Evolutionary conservation across 2,113 vertebrate species (phyloP).

Genomic region (Macquaria australasica): DNA sequence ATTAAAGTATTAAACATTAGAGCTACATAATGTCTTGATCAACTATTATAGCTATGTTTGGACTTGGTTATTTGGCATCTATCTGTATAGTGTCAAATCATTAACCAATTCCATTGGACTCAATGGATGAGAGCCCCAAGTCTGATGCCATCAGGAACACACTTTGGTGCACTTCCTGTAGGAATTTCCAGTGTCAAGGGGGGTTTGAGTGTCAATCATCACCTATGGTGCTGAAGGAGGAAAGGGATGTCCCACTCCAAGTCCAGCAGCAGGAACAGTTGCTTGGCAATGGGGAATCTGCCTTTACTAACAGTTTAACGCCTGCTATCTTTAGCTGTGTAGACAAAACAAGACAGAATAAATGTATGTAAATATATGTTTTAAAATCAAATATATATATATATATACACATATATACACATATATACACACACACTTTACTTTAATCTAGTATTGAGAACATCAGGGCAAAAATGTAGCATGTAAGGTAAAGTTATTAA

Average conservation of each 20-base stretch:
- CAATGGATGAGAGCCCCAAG: too few species aligned
- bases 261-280: not conserved
- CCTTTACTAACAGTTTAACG: not conserved
- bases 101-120: not conserved
- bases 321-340: not conserved
- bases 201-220: not conserved
- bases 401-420: too few species aligned
- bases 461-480: not conserved
- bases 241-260: not conserved
- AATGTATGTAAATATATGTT: too few species aligned
- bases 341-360: not conserved
- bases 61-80: too few species aligned
- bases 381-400: too few species aligned
- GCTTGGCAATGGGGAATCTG: too few species aligned
- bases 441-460: not conserved
- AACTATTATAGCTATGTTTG: not conserved
- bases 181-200: not conserved
- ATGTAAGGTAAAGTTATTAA: not conserved
- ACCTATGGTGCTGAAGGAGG: not conserved
- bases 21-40: not conserved
- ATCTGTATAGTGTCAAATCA: not conserved
- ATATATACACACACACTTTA: too few species aligned
- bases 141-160: not conserved
- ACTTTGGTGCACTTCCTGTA: not conserved
- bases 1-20: not conserved